Percentiles rank a stretch among this genome's conserved stretches.
phyloP scores from a whole-genome alignment of 2,888 invertebrate genomes.

The Dascillus cervinus region DNA sequence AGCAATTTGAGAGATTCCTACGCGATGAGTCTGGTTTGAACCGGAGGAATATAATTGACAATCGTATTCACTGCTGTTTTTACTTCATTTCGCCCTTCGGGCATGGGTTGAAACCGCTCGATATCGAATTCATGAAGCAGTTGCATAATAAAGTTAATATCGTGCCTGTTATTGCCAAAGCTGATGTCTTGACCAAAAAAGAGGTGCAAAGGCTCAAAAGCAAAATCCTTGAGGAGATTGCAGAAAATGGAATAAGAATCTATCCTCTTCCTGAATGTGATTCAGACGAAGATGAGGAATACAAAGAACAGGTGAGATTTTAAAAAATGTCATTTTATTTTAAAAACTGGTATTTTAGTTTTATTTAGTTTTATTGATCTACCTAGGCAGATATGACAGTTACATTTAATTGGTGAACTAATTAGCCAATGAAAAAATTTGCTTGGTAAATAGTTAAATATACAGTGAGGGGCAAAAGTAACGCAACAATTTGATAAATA shows the following conservation, averaged over 20 bases:
- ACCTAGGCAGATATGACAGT: no score
- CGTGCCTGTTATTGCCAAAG: slow-evolving; percentile 96
- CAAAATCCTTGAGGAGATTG: no score
- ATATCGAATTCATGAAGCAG: slow-evolving; percentile 94
- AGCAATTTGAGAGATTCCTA: slow-evolving; percentile 88
- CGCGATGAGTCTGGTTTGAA: slow-evolving; percentile 93
- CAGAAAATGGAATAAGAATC: slow-evolving; percentile 84
- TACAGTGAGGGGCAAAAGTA: no score
- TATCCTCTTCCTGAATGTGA: slow-evolving; percentile 95
- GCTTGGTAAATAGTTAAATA: no score
- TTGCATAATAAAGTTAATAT: slow-evolving; percentile 93
- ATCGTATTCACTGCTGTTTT: slow-evolving; percentile 95
- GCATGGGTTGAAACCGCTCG: slow-evolving; percentile 88
- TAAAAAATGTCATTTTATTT: slow-evolving; percentile 12
- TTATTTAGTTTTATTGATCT: no score
- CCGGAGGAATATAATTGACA: slow-evolving; percentile 92
- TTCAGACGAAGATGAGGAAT: slow-evolving; percentile 91
- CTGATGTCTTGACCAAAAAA: slow-evolving; percentile 89
- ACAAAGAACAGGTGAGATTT: slow-evolving; percentile 66
- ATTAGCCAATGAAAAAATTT: no score
- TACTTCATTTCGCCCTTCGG: slow-evolving; percentile 97
- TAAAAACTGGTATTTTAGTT: no score
- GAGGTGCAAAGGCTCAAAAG: slow-evolving; percentile 82
- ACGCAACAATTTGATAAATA: no score
- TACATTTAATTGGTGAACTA: no score